Evolutionary conservation across 2,113 vertebrate species (phyloP).

Genomic region (Chaetops frenatus): DNA sequence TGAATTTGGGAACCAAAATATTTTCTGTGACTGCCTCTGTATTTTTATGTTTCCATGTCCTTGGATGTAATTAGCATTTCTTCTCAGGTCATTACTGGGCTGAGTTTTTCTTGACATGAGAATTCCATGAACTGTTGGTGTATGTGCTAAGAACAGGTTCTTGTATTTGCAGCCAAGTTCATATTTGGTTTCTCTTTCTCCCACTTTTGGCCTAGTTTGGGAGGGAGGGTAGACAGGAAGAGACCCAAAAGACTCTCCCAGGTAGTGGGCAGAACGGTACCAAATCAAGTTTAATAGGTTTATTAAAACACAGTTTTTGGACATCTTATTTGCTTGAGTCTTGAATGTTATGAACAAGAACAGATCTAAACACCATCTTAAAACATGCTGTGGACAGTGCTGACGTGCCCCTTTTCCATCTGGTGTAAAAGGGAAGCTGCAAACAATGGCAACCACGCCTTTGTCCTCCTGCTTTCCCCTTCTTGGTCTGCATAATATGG

Average conservation of each 20-base stretch:
- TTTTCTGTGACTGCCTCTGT: neutral
- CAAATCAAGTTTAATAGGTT: neutral
- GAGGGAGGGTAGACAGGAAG: neutral
- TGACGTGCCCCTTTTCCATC: neutral
- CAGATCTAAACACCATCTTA: neutral
- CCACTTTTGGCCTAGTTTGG: neutral
- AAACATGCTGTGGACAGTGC: neutral
- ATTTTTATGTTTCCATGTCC: neutral
- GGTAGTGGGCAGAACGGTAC: neutral
- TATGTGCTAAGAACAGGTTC: neutral
- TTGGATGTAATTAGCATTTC: neutral
- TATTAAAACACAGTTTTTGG: neutral
- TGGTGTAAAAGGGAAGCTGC: neutral
- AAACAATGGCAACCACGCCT: constrained; percentile 11
- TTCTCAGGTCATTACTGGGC: neutral
- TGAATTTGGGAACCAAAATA: neutral
- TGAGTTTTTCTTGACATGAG: neutral
- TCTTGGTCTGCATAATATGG: neutral
- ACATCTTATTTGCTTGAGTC: neutral
- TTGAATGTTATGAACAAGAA: neutral
- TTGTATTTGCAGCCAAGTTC: neutral
- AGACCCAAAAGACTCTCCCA: neutral
- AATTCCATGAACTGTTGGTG: neutral
- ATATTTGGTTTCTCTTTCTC: neutral
- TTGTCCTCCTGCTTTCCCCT: constrained; percentile 7